Evolutionary conservation across 2,797 vertebrate species (phyloP).

Genomic region (Falco columbarius): DNA sequence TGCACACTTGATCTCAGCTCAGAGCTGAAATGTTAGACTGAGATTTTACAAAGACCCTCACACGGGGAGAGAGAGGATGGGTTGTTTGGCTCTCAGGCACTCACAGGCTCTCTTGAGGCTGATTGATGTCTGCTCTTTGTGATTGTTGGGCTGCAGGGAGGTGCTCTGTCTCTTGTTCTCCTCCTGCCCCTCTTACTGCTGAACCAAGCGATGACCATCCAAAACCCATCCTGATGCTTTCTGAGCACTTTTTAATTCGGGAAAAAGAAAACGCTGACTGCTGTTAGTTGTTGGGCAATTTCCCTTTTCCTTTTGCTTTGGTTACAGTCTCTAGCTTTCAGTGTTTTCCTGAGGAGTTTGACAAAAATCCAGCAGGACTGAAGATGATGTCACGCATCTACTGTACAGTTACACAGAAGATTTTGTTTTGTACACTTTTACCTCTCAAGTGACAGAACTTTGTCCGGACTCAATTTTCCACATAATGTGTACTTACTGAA

Average conservation of each 20-base stretch:
- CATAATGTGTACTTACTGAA: background rate
- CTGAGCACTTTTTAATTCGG: background rate
- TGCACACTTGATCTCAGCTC: background rate
- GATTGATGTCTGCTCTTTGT: background rate
- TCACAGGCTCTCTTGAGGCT: background rate
- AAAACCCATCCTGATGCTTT: background rate
- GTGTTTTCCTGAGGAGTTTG: background rate
- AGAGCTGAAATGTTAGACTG: background rate
- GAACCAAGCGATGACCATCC: background rate
- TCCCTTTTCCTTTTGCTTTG: constrained; percentile 30
- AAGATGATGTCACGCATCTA: background rate
- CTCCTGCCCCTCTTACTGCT: background rate
- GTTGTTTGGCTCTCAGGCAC: background rate
- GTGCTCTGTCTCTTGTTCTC: background rate
- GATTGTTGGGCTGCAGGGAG: background rate
- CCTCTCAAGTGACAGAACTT: background rate
- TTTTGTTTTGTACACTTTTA: background rate
- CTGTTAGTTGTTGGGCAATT: background rate
- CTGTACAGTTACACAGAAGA: background rate
- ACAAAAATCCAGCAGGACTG: background rate
- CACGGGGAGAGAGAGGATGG: background rate
- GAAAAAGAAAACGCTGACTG: background rate
- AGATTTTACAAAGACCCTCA: background rate
- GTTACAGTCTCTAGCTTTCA: constrained; percentile 29
- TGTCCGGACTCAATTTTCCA: background rate